Conservation (phyloP, 2,888 invertebrate genomes). For the Drosophila aldrichi region DNA sequence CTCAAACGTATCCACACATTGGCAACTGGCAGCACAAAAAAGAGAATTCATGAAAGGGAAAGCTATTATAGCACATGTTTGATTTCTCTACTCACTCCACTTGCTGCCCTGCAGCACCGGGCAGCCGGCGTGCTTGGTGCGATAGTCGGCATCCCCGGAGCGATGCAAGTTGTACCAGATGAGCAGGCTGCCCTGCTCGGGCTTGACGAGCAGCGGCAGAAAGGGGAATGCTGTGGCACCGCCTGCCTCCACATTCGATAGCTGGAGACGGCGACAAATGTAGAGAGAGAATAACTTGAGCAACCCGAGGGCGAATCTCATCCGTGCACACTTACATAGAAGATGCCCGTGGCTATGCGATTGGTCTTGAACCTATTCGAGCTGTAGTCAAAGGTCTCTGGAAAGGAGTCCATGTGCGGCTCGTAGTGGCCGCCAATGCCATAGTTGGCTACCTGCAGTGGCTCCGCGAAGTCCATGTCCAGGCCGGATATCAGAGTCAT, state of each 20-base stretch:
- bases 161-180: slow-evolving; percentile 83
- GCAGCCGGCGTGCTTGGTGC: slow-evolving; percentile 82
- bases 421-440: slow-evolving; percentile 91
- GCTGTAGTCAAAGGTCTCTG: slow-evolving; percentile 49
- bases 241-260: slow-evolving; percentile 98
- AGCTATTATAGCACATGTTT: not conserved
- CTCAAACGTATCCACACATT: slow-evolving; percentile 95
- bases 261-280: slow-evolving; percentile 86
- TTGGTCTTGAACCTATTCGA: slow-evolving; percentile 89
- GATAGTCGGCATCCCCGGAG: slow-evolving; percentile 76
- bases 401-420: slow-evolving; percentile 87
- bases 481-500: slow-evolving; percentile 88
- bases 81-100: slow-evolving; percentile 68
- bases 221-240: slow-evolving; percentile 98
- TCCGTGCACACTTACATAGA: slow-evolving; percentile 92
- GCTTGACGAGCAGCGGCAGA: slow-evolving; percentile 93
- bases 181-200: slow-evolving; percentile 89
- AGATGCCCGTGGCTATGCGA: slow-evolving; percentile 97
- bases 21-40: slow-evolving; percentile 87
- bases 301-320: not conserved
- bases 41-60: not conserved
- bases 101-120: slow-evolving; percentile 83
- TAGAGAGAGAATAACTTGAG: no score
- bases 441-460: slow-evolving; percentile 89
- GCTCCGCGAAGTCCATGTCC: slow-evolving; percentile 87